Evolutionary conservation across 1,140 invertebrate species (phyloP), one percentile per base, ranked within the genome.

Genomic region (Hirudo medicinalis): DNA sequence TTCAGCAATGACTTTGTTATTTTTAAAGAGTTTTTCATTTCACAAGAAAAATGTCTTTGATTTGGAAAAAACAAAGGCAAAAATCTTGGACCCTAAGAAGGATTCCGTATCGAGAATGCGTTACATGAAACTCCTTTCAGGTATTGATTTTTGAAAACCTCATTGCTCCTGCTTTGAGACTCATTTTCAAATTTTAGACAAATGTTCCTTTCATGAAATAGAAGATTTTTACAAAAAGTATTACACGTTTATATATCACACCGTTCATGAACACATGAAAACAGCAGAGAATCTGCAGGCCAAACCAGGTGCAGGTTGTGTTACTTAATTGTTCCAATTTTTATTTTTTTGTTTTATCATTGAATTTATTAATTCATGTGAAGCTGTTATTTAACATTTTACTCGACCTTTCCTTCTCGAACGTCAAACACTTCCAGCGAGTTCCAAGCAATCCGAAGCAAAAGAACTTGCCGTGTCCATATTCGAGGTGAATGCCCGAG

Each of bases 1-100:
- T 15, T 36, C 0, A 40, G 11, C 4, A 49, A 49, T 49, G 11
- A 49, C 13, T 0, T 49, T 49, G 15, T 49, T 49, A 49, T 49
- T 49, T 49, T 49, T 17, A 49, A 49, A 63, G 57, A 63, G 57
- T 63, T 63, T 63, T 63, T 63, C 57, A 22, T 63, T 63, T 32
- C 22, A 63, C 57, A 63, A 63, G 57, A 63, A 63, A 63, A 63
- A 22, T 22, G 57, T 63, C 29, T 63, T 63, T 63, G 57, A 63
- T 20, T 63, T 25, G 22, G 57, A 63, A 32, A 63, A 32, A 32
- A 25, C 57, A 22, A 63, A 63, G 29, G 29, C 22, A 25, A 63
- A 63, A 63, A 25, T 63, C 19, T 32, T 63, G 57, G 57, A 63
- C 19, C 57, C 29, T 15, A 63, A 63, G 19, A 63, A 32, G 29